A percentile compares a stretch with the other conserved stretches of the same genome.
These are phyloP conservation scores for Tamias sibiricus DNA, from an alignment of 2,113 vertebrate species.

Conservation along the genomic window DNA sequence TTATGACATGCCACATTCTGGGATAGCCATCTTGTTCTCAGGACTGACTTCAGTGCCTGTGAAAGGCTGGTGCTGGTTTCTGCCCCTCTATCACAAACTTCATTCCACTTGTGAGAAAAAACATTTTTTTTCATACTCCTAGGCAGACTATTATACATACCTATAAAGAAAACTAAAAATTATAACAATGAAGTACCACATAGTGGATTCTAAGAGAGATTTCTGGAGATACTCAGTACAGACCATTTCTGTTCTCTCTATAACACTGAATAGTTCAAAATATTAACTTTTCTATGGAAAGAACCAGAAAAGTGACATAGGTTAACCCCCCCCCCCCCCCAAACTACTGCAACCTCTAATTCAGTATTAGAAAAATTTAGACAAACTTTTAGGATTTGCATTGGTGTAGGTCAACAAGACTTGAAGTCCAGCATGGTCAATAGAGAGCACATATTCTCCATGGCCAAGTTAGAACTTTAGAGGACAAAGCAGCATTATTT, in stretches of 20 bases:
- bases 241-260: background rate
- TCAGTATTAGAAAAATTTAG: background rate
- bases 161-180: background rate
- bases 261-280: background rate
- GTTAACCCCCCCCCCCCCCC: background rate
- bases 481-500: background rate
- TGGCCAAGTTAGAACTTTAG: background rate
- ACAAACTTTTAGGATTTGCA: too few species aligned
- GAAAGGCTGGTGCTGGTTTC: background rate
- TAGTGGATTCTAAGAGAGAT: background rate
- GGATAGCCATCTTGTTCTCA: background rate
- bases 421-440: background rate
- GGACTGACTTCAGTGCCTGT: background rate
- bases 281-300: background rate
- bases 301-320: background rate
- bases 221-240: rapidly evolving
- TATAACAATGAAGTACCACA: background rate
- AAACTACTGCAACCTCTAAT: background rate
- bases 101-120: background rate
- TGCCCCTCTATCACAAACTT: background rate
- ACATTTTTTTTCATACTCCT: background rate
- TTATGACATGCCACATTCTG: background rate
- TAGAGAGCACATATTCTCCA: background rate
- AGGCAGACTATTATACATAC: too few species aligned
- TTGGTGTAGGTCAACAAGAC: background rate